These are phyloP conservation scores for Uropsilus gracilis DNA, from an alignment of 2,113 vertebrate species.

Conservation along the genomic window DNA sequence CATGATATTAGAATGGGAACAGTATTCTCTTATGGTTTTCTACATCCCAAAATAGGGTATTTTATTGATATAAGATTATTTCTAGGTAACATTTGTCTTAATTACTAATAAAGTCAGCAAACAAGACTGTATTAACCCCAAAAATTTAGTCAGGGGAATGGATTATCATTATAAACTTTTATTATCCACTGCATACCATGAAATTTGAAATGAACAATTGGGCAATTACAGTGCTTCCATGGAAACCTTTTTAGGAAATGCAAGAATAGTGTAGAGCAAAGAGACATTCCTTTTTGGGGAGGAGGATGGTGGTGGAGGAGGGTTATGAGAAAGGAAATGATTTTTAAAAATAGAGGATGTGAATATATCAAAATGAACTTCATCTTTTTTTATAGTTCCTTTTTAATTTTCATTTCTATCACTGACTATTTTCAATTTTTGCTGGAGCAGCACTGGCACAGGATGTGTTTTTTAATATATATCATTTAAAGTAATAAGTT, in stretches of 20 bases:
- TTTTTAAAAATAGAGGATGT: neutral
- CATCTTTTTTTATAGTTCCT: neutral
- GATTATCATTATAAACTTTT: neutral
- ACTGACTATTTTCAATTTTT: slow-evolving; percentile 29
- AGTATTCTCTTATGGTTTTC: neutral
- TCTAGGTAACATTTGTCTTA: neutral
- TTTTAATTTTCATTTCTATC: neutral
- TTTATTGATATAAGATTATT: slow-evolving; percentile 7
- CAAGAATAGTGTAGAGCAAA: neutral
- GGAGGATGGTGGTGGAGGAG: neutral
- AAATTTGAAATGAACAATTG: neutral
- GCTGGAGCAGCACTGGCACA: neutral
- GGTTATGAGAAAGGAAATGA: neutral
- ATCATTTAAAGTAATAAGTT: neutral
- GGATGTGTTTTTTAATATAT: neutral
- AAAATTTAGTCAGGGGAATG: neutral
- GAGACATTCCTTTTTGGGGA: neutral
- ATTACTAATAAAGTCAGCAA: neutral
- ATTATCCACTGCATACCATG: neutral
- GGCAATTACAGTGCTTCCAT: neutral
- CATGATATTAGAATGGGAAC: neutral
- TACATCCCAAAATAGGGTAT: neutral
- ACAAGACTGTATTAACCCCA: neutral
- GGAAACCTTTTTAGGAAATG: neutral
- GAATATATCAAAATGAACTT: neutral